Conservation (phyloP, 30 jellyfish, hydroid and myxozoan species). For the Aurelia aurita region DNA sequence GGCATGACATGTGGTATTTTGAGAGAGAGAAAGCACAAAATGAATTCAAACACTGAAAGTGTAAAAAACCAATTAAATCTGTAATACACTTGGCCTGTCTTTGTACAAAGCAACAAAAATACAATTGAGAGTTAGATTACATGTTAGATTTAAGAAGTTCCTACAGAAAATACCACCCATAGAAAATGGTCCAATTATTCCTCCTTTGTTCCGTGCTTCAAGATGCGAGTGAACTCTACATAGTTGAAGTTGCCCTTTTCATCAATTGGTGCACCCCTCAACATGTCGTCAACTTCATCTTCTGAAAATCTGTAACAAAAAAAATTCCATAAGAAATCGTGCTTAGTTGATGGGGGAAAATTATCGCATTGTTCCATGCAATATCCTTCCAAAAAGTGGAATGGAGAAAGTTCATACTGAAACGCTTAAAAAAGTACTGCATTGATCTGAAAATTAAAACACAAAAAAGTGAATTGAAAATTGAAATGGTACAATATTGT, state of each 20-base stretch:
- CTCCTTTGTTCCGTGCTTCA: slow-evolving; percentile 98
- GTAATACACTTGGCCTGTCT: slow-evolving; percentile 64
- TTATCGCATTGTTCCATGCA: too few species aligned
- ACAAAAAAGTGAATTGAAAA: too few species aligned
- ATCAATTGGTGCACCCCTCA: slow-evolving; percentile 96
- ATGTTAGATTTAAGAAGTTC: slow-evolving; percentile 23
- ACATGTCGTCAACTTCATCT: slow-evolving; percentile 93
- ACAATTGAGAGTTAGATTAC: slow-evolving; percentile 27
- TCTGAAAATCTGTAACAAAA: slow-evolving; percentile 83
- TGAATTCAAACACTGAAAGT: neutral
- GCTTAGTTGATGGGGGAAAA: too few species aligned
- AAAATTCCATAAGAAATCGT: neutral
- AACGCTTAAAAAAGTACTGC: too few species aligned
- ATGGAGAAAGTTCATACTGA: too few species aligned
- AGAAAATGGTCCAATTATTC: slow-evolving; percentile 69
- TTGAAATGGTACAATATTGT: too few species aligned
- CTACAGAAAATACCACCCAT: slow-evolving; percentile 25
- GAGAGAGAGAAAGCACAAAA: neutral
- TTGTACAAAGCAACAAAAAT: slow-evolving; percentile 45
- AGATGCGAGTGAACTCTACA: slow-evolving; percentile 95
- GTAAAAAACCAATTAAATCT: slow-evolving; percentile 40
- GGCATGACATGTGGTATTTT: neutral
- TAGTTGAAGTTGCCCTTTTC: slow-evolving; percentile 90
- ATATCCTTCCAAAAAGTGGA: too few species aligned
- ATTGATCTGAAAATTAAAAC: too few species aligned